Base-by-base conservation (phyloP, 2,113 vertebrate genomes). In the Nycticryphes semicollaris region DNA sequence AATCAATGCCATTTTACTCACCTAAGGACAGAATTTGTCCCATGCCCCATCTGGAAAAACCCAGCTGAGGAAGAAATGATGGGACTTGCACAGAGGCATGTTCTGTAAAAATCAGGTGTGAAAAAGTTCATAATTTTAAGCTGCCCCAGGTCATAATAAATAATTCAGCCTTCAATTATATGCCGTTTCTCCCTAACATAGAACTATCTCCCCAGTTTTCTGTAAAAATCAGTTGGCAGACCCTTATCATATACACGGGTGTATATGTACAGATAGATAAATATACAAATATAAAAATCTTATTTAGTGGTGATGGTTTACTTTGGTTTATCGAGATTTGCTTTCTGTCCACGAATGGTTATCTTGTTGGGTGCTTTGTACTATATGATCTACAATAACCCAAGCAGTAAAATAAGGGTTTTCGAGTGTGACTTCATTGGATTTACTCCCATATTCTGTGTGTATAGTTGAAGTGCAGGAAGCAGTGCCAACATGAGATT, bases 41-140 rank as follows among this genome's bases (percentile, higher is more conserved):
- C 0, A 0, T 47, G 30, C 5, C n/a, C 51, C 39, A 48, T 19
- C 5, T 30, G 53, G 35, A 27, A 43, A 77, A 83, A 14, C 35
- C 24, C 16, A 88, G 22, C 47, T 88, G 72, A 54, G 3, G 12
- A 74, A 62, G 50, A 85, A 85, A 80, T 1, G 19, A 24, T 28
- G 67, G 37, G 39, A 54, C 28, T 15, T 41, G 27, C 41, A 53
- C 8, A 35, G 21, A 43, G 39, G 59, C 12, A 30, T n/a, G 16
- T 64, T 22, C 56, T 5, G 1, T 48, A 23, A 90, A 91, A 92
- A 75, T 21, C 27, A 60, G 41, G 75, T 23, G 35, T 43, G 43
- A 77, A 82, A 60, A 91, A 83, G 77, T 93, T 96, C 50, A 60
- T 97, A 72, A 96, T 97, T 97, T 97, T 96, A 92, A 97, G 93